Percentiles rank a stretch among this genome's conserved stretches.
Evolutionary conservation across 2,888 invertebrate genomes (phyloP).

Genomic region (Torymus auratus): DNA sequence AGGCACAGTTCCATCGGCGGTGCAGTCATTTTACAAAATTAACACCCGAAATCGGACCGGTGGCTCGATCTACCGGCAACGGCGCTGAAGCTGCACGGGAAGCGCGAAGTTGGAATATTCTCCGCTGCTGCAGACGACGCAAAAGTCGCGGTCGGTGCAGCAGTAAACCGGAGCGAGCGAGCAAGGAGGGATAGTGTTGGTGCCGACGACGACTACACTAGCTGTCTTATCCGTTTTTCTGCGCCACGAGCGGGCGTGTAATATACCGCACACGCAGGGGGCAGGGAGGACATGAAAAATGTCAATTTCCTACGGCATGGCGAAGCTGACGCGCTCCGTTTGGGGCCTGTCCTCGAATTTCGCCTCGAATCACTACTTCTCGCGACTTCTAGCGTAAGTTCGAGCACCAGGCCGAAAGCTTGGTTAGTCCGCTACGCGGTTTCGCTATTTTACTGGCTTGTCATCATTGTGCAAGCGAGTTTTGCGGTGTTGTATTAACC

Average conservation of each 20-base stretch:
- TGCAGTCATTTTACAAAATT: no score
- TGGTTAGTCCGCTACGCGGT: neutral
- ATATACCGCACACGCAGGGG: no score
- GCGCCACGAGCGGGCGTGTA: neutral
- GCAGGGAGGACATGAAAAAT: conserved; percentile 46
- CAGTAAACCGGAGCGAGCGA: no score
- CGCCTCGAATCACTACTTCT: conserved; percentile 74
- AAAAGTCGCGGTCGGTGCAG: no score
- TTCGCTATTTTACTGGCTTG: conserved; percentile 14
- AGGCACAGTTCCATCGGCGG: no score
- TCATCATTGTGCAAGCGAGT: conserved; percentile 5
- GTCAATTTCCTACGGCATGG: conserved; percentile 64
- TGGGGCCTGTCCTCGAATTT: conserved; percentile 75
- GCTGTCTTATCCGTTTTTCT: conserved; percentile 38
- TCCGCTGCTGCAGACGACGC: no score
- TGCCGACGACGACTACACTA: neutral
- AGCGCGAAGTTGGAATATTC: no score
- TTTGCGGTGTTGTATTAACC: neutral
- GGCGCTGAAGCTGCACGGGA: neutral
- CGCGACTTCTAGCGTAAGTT: conserved; percentile 73
- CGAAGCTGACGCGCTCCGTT: conserved; percentile 71
- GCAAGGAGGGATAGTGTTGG: neutral
- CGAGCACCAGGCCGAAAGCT: neutral
- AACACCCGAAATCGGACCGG: neutral
- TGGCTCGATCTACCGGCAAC: conserved; percentile 33